These are phyloP conservation scores for Acromyrmex heyeri DNA, from an alignment of 1,140 invertebrate species.

Conservation along the genomic window DNA sequence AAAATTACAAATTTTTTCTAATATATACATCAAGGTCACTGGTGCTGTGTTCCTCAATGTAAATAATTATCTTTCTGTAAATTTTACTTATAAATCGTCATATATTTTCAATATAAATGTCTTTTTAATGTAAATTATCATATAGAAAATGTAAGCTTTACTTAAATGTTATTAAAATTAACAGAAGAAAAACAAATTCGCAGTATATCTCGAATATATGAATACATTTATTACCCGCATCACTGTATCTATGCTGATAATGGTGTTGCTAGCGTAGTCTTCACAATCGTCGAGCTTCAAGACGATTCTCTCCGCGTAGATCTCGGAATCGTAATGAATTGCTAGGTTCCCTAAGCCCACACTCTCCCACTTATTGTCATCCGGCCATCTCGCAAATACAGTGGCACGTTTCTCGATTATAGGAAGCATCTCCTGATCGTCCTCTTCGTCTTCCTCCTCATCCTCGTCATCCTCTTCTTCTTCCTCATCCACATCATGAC, in stretches of 20 bases:
- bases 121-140: neutral
- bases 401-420: slow-evolving; percentile 85
- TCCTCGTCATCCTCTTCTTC: slow-evolving; percentile 79
- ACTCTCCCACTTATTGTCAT: slow-evolving; percentile 73
- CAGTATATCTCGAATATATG: neutral
- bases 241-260: slow-evolving; percentile 86
- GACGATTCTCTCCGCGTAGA: slow-evolving; percentile 85
- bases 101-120: slow-evolving; percentile 15
- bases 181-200: neutral
- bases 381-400: slow-evolving; percentile 64
- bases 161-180: neutral
- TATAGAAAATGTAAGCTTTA: neutral
- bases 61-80: neutral
- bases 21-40: no score
- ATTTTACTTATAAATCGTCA: neutral
- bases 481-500: slow-evolving; percentile 78
- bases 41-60: no score
- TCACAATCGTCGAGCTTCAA: slow-evolving; percentile 83
- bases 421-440: slow-evolving; percentile 81
- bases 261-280: slow-evolving; percentile 85
- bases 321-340: slow-evolving; percentile 87
- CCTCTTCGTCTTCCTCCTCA: slow-evolving; percentile 84
- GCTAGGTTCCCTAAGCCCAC: slow-evolving; percentile 85
- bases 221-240: slow-evolving; percentile 79
- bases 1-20: no score